Conservation (phyloP, 2,113 vertebrate genomes). For the Platysternon megacephalum region DNA sequence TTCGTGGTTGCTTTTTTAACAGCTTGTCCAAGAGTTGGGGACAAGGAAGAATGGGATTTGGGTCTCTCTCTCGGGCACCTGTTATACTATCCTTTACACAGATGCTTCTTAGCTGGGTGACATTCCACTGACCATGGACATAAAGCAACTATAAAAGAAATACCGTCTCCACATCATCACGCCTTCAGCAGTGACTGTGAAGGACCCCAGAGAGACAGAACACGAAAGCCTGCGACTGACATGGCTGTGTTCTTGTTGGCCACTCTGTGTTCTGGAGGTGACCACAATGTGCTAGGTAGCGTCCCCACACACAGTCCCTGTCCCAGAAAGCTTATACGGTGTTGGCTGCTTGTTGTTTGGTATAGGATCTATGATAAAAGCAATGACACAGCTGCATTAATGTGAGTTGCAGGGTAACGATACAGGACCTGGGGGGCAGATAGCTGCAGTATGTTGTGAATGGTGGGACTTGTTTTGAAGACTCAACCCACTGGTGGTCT, state of each 20-base stretch:
- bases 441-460: neutral
- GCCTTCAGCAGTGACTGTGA: neutral
- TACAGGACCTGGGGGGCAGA: too few species aligned
- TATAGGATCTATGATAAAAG: neutral
- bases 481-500: neutral
- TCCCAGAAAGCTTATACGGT: neutral
- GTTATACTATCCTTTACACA: accelerated
- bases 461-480: neutral
- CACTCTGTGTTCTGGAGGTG: neutral
- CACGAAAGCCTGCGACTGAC: neutral
- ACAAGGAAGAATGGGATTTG: accelerated
- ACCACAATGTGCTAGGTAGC: accelerated
- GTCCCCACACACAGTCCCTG: accelerated
- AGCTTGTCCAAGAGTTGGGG: neutral
- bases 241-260: neutral
- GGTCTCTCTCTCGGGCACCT: neutral
- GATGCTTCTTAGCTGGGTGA: neutral
- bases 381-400: neutral
- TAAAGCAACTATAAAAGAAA: constrained; percentile 16
- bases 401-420: neutral
- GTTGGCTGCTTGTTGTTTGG: neutral
- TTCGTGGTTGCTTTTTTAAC: neutral
- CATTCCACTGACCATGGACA: neutral
- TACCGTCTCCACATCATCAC: neutral
- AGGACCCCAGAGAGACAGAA: neutral